Base-by-base conservation (phyloP, 2,888 invertebrate species). In the Campopleginae sp. region DNA sequence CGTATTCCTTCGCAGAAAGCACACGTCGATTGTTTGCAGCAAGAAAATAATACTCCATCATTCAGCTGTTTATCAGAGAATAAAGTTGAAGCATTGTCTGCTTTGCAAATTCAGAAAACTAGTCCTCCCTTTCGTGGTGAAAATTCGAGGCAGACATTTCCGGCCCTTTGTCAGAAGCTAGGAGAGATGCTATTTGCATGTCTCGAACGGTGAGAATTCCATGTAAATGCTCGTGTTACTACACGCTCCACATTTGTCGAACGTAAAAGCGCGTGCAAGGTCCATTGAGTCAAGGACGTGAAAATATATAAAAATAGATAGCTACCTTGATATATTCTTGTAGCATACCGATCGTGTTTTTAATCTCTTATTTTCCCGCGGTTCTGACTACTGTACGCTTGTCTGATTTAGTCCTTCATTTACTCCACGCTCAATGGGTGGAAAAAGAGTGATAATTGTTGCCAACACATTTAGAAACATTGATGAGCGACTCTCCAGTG, bases 251-350 rank as follows among this genome's bases (percentile, higher is more conserved):
- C 70, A 61, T n/a, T 44, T 12, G 44, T 63, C 78, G 74, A 61
- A 78, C 87, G 87, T 85, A 87, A 89, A 80, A 51, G 65, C 86
- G 86, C 75, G 54, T 54, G 82, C 90, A 92, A 91, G 92, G 91
- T 91, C 89, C 89, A 80, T 85, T 88, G 88, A 87, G 87, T 90
- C 91, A 91, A 92, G 92, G 92, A 91, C 91, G 86, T 88, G 89
- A 90, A 88, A 88, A 86, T 71, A 19, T 23, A n/a, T 31, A 23
- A 38, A 38, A 38, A 54, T 19, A 38, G 12, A 42, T 42, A 54
- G 12, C 8, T 42, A 23, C 10, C 7, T 42, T 14, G 54, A 23
- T 17, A 70, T 23, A 66, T 80, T 8, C 70, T 82, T 85, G 54
- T 23, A 86, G 87, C 84, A 76, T 87, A 88, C 85, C 77, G 77